These are phyloP conservation scores for Coregonus suidteri DNA, from an alignment of 2,797 vertebrate genomes.

Conservation along the genomic window DNA sequence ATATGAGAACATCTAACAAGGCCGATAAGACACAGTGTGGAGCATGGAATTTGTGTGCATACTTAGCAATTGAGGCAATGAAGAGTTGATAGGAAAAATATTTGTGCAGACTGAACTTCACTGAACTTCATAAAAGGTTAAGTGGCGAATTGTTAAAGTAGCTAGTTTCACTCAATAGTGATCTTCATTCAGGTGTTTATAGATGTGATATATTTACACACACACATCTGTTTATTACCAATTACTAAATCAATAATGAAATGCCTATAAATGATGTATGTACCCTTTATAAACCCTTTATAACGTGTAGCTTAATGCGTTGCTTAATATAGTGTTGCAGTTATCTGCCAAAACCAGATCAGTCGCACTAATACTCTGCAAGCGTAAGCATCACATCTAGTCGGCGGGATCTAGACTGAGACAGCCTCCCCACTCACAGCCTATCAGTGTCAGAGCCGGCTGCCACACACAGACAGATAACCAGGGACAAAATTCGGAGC, in stretches of 20 bases:
- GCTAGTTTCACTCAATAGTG: neutral
- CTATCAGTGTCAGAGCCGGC: neutral
- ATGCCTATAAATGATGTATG: neutral
- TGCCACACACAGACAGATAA: constrained; percentile 3
- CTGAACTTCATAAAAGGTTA: too few species aligned
- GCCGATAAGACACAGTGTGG: too few species aligned
- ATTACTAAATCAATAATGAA: neutral
- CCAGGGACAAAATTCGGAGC: neutral
- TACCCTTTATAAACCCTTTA: neutral
- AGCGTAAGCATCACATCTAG: too few species aligned
- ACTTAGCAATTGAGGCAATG: too few species aligned
- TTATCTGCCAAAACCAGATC: constrained; percentile 1
- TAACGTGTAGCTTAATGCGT: neutral
- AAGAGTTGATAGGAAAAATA: too few species aligned
- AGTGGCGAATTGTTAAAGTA: too few species aligned
- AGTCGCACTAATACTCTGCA: neutral
- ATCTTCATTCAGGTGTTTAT: neutral
- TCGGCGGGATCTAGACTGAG: too few species aligned
- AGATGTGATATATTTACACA: neutral
- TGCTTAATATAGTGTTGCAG: neutral
- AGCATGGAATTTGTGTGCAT: too few species aligned
- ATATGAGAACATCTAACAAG: too few species aligned
- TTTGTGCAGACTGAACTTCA: too few species aligned
- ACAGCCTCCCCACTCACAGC: neutral
- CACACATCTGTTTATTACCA: neutral